These are phyloP conservation scores for Corythornis madagascariensis DNA, from an alignment of 2,113 vertebrate genomes.

Conservation along the genomic window DNA sequence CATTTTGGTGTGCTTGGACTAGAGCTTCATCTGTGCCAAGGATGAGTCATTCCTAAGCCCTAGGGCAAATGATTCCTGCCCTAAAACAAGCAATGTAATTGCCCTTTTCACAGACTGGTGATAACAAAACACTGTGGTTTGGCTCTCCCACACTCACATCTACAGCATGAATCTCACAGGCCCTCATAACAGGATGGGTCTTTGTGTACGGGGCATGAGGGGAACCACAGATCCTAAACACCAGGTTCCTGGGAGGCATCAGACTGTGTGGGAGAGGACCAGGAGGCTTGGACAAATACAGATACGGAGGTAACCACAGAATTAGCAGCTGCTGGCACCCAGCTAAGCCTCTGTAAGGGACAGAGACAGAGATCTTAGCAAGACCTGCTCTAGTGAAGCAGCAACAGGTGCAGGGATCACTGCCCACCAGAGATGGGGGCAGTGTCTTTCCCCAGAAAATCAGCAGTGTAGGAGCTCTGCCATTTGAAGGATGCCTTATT, in stretches of 20 bases:
- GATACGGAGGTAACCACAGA: neutral
- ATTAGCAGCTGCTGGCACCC: neutral
- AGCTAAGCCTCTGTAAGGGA: neutral
- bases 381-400: neutral
- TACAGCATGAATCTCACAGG: neutral
- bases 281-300: neutral
- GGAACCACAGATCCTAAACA: accelerated
- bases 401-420: neutral
- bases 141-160: neutral
- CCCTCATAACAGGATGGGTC: neutral
- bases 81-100: neutral
- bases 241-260: neutral
- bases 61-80: neutral
- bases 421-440: neutral
- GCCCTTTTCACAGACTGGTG: neutral
- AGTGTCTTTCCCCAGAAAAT: neutral
- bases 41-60: neutral
- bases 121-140: neutral
- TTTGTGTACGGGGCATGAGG: neutral
- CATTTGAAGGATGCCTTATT: neutral
- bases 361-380: neutral
- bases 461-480: neutral
- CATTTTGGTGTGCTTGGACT: neutral
- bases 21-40: neutral
- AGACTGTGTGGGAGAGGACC: neutral